A percentile compares a stretch with the other conserved stretches of the same genome.
Conservation (phyloP, 2,797 vertebrate species). For the Intellagama lesueurii region DNA sequence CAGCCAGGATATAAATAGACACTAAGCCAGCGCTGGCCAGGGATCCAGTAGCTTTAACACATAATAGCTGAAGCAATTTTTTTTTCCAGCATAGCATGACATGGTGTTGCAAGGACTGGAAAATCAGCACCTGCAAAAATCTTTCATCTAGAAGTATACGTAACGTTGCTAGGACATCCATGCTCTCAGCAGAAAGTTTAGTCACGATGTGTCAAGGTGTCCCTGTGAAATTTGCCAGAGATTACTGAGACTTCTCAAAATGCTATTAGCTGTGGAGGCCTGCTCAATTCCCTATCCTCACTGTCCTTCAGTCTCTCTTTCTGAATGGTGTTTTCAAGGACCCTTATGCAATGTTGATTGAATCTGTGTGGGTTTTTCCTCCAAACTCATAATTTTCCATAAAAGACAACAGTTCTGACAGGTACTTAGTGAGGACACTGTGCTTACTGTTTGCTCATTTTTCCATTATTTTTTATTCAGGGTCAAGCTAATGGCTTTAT, state of each 20-base stretch:
- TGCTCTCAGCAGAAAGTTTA: not conserved
- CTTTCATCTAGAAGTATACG: not conserved
- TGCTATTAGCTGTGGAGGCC: not conserved
- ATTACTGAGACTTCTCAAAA: not conserved
- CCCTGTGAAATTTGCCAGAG: not conserved
- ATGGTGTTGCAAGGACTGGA: not conserved
- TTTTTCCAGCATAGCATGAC: not conserved
- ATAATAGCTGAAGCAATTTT: not conserved
- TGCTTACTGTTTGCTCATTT: not conserved
- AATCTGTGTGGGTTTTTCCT: not conserved
- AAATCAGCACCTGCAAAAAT: slow-evolving; percentile 3
- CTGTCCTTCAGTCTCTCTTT: slow-evolving; percentile 1
- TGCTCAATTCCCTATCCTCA: not conserved
- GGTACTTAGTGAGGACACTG: not conserved
- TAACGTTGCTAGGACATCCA: not conserved
- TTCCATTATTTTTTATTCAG: not conserved
- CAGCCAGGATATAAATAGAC: not conserved
- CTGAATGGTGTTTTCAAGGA: slow-evolving; percentile 13
- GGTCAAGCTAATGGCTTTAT: not conserved
- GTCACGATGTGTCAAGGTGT: not conserved
- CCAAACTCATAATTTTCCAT: not conserved
- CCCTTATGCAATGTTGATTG: not conserved
- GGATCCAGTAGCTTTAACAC: not conserved
- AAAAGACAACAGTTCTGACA: slow-evolving; percentile 16
- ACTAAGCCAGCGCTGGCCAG: not conserved